phyloP scores from a whole-genome alignment of 2,888 invertebrate species.

The Agonopterix arenella region DNA sequence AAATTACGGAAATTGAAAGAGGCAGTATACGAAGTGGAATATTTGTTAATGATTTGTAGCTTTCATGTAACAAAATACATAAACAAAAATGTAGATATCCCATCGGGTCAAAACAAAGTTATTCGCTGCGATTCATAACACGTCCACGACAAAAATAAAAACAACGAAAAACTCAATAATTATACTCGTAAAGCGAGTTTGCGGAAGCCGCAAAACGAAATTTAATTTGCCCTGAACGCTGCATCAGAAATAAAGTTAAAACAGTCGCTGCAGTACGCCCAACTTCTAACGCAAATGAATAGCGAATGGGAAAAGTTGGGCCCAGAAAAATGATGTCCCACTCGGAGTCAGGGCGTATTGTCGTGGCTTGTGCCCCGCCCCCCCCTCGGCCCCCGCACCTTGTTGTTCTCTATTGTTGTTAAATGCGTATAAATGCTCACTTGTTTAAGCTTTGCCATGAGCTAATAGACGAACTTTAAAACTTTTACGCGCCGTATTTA shows the following conservation, averaged over 20 bases:
- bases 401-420: slow-evolving; percentile 59
- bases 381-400: slow-evolving; percentile 21
- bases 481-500: background rate
- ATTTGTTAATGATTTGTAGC: background rate
- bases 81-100: slow-evolving; percentile 13
- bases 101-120: slow-evolving; percentile 43
- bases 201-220: slow-evolving; percentile 75
- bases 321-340: slow-evolving; percentile 74
- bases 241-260: slow-evolving; percentile 77
- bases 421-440: slow-evolving; percentile 47
- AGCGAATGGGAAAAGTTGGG: slow-evolving; percentile 75
- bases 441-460: slow-evolving; percentile 15
- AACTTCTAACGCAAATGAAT: slow-evolving; percentile 77
- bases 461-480: slow-evolving; percentile 2
- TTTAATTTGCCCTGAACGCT: slow-evolving; percentile 77
- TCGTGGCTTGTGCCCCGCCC: slow-evolving; percentile 7
- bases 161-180: slow-evolving; percentile 59
- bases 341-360: slow-evolving; percentile 23
- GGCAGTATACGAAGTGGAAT: background rate
- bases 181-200: slow-evolving; percentile 68
- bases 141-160: slow-evolving; percentile 28
- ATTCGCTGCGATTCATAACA: slow-evolving; percentile 49
- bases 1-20: no score
- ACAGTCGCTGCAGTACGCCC: slow-evolving; percentile 72
- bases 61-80: background rate